Evolutionary conservation across 2,797 vertebrate species (phyloP).

Genomic region (Streptopelia turtur): DNA sequence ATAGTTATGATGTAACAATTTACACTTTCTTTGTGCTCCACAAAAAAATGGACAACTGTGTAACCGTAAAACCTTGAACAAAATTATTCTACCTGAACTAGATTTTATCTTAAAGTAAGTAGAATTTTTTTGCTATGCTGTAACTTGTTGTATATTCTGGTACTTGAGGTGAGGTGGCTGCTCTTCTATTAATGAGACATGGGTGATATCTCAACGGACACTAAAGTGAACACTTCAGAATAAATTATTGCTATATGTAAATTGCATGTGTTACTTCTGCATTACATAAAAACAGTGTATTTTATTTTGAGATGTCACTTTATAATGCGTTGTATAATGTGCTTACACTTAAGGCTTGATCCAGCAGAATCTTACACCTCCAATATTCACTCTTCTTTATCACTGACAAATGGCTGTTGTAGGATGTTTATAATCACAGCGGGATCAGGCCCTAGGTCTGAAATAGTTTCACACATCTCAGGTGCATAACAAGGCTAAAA

Average conservation of each 20-base stretch:
- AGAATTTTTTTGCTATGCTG: slow-evolving; percentile 83
- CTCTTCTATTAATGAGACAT: slow-evolving; percentile 84
- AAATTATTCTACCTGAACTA: slow-evolving; percentile 82
- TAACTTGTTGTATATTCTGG: slow-evolving; percentile 85
- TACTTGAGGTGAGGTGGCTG: slow-evolving; percentile 82
- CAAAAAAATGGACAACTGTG: slow-evolving; percentile 72
- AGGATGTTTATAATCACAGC: not conserved
- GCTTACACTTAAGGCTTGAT: not conserved
- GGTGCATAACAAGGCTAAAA: slow-evolving; percentile 5
- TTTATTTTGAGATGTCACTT: slow-evolving; percentile 59
- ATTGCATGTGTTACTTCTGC: slow-evolving; percentile 74
- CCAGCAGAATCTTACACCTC: not conserved
- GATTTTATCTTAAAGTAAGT: slow-evolving; percentile 81
- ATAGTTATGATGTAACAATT: slow-evolving; percentile 83
- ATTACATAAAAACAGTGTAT: slow-evolving; percentile 59
- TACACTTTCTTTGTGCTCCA: slow-evolving; percentile 80
- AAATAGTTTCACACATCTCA: not conserved
- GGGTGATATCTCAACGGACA: slow-evolving; percentile 75
- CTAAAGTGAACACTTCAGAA: slow-evolving; percentile 84
- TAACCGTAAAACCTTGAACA: slow-evolving; percentile 78
- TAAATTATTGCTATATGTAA: slow-evolving; percentile 95
- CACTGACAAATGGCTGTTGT: not conserved
- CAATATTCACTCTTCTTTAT: not conserved
- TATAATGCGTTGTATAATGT: not conserved
- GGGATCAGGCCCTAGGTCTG: not conserved